Conservation (phyloP, 1,140 invertebrate genomes). For the Ptiloglossa arizonensis region DNA sequence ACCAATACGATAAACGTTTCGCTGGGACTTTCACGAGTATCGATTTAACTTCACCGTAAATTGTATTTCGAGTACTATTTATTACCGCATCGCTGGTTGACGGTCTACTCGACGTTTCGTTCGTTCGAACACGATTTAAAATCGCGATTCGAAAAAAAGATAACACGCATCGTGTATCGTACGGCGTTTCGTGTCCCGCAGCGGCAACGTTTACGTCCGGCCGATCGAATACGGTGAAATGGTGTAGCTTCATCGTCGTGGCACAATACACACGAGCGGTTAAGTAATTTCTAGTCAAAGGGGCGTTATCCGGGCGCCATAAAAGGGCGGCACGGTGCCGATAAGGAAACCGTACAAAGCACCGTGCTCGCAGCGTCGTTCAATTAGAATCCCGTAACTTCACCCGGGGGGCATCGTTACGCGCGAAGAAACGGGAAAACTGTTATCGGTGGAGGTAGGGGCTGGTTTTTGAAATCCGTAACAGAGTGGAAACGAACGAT, state of each 20-base stretch:
- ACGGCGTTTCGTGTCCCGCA: background rate
- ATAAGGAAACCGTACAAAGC: constrained; percentile 16
- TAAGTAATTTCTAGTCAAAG: constrained; percentile 62
- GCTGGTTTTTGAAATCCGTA: background rate
- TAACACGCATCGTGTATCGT: too few species aligned
- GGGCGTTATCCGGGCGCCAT: background rate
- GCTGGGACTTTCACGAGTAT: too few species aligned
- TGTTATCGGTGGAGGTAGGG: background rate
- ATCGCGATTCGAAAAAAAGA: too few species aligned
- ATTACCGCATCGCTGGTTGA: too few species aligned
- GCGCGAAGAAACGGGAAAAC: background rate
- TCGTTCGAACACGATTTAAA: too few species aligned
- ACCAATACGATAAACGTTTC: too few species aligned
- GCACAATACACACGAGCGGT: constrained; percentile 63
- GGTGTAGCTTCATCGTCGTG: constrained; percentile 68
- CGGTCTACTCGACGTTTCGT: too few species aligned
- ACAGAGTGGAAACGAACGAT: constrained; percentile 7
- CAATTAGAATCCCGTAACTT: background rate
- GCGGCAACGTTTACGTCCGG: constrained; percentile 14
- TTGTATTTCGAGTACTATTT: too few species aligned
- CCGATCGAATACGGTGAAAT: constrained; percentile 61
- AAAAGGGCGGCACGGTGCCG: background rate
- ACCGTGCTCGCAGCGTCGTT: background rate
- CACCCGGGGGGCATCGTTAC: background rate
- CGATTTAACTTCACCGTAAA: too few species aligned